These are phyloP conservation scores for Aradophagus sp. DNA, from an alignment of 1,140 invertebrate genomes.

Conservation along the genomic window DNA sequence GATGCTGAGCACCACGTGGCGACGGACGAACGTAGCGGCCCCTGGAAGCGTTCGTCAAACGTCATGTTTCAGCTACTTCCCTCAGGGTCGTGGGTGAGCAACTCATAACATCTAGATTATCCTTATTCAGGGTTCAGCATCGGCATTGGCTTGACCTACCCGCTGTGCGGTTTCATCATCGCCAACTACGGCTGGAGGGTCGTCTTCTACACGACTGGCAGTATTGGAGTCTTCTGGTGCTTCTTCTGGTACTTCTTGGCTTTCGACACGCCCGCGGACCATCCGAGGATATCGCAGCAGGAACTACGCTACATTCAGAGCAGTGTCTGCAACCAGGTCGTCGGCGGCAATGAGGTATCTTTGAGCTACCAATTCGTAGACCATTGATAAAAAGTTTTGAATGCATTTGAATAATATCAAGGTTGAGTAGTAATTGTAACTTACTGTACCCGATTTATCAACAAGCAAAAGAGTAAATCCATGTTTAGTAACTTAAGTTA, in stretches of 20 bases:
- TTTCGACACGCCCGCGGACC: slow-evolving; percentile 82
- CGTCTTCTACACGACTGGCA: slow-evolving; percentile 83
- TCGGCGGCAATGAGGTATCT: slow-evolving; percentile 71
- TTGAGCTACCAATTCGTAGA: no score
- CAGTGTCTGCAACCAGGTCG: slow-evolving; percentile 75
- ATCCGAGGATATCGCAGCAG: slow-evolving; percentile 82
- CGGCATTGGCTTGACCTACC: slow-evolving; percentile 83
- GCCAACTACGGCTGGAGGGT: slow-evolving; percentile 80
- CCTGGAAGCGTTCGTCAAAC: slow-evolving; percentile 67
- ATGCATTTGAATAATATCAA: not conserved
- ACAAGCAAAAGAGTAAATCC: no score
- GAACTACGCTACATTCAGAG: slow-evolving; percentile 83
- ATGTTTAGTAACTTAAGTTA: no score
- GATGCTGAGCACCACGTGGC: slow-evolving; percentile 52
- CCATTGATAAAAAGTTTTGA: no score
- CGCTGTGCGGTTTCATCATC: slow-evolving; percentile 82
- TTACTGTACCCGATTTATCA: no score
- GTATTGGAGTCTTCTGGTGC: slow-evolving; percentile 80
- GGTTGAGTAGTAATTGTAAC: no score
- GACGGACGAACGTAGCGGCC: slow-evolving; percentile 60
- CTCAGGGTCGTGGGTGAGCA: slow-evolving; percentile 69
- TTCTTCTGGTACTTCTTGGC: slow-evolving; percentile 84
- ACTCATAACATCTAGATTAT: slow-evolving; percentile 73
- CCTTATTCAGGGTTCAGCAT: slow-evolving; percentile 81
- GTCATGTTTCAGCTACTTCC: slow-evolving; percentile 73